phyloP scores from a whole-genome alignment of 2,113 vertebrate genomes.

The Callorhinus ursinus region DNA sequence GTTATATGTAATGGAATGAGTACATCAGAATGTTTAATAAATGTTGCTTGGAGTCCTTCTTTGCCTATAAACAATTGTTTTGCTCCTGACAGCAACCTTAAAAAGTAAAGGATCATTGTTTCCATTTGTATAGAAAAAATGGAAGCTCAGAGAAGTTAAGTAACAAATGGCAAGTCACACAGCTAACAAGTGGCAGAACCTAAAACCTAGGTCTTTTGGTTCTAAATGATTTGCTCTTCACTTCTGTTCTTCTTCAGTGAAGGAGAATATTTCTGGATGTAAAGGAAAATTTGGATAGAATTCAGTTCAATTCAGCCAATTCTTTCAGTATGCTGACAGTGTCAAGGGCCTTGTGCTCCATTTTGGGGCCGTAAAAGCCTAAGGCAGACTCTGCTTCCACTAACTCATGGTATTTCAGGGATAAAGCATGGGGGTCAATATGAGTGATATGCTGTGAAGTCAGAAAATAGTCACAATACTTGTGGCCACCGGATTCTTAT shows the following conservation, averaged over 20 bases:
- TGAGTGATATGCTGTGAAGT: not conserved
- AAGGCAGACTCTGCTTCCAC: not conserved
- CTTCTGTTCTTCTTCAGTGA: not conserved
- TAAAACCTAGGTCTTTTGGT: not conserved
- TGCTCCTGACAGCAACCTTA: not conserved
- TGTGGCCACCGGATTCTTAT: not conserved
- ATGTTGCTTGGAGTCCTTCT: not conserved
- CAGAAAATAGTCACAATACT: not conserved
- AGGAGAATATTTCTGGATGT: not conserved
- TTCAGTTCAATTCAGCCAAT: not conserved
- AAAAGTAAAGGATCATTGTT: slow-evolving; percentile 14
- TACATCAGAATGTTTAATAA: not conserved
- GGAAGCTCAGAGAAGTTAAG: not conserved
- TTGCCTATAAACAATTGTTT: slow-evolving; percentile 16
- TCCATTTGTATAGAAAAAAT: not conserved
- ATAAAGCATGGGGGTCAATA: not conserved
- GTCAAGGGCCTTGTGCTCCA: not conserved
- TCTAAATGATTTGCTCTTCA: not conserved
- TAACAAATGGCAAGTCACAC: not conserved
- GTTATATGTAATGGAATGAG: not conserved
- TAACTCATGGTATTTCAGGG: not conserved
- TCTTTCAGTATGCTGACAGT: not conserved
- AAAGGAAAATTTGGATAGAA: not conserved
- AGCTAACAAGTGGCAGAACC: not conserved
- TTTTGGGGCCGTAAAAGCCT: not conserved